Base-by-base conservation (phyloP, 2,797 vertebrate genomes). In the Mastacembelus armatus region DNA sequence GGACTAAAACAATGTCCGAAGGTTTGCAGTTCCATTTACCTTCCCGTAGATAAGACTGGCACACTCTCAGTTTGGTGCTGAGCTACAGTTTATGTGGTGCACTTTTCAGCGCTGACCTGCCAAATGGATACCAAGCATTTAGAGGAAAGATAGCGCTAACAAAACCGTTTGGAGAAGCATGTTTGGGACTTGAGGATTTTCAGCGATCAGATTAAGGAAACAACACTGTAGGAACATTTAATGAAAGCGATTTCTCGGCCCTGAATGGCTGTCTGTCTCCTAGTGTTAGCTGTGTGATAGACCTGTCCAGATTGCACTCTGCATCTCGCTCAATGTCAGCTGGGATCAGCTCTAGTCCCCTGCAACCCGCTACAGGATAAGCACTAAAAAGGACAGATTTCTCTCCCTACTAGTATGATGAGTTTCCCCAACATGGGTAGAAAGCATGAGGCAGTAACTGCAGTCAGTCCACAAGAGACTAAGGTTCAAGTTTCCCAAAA, bases 221-320 rank as follows among this genome's bases (percentile, higher is more conserved):
- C 15, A 43, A 29, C 48, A 18, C 42, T 51, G 21, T 16, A 19
- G 59, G 26, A 66, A 12, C 18, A 24, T 38, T 65, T 65, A 72
- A 74, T 63, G 42, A 76, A 78, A 71, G 26, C n/a, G 48, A 61
- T 74, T 70, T 48, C 38, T 83, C 62, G n/a, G n/a, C n/a, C n/a
- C n/a, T n/a, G n/a, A n/a, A n/a, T n/a, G n/a, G n/a, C n/a, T n/a
- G n/a, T n/a, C n/a, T n/a, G n/a, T n/a, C n/a, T n/a, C n/a, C n/a
- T n/a, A n/a, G n/a, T n/a, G n/a, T n/a, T n/a, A n/a, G n/a, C n/a
- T n/a, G n/a, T n/a, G n/a, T n/a, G n/a, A n/a, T n/a, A n/a, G n/a
- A n/a, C n/a, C n/a, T n/a, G n/a, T n/a, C n/a, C n/a, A n/a, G n/a
- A n/a, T n/a, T n/a, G n/a, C n/a, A n/a, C n/a, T n/a, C n/a, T n/a